Percentiles rank a stretch among this genome's conserved stretches.
Conservation (phyloP, 2,113 vertebrate species). For the Prunella fulvescens region DNA sequence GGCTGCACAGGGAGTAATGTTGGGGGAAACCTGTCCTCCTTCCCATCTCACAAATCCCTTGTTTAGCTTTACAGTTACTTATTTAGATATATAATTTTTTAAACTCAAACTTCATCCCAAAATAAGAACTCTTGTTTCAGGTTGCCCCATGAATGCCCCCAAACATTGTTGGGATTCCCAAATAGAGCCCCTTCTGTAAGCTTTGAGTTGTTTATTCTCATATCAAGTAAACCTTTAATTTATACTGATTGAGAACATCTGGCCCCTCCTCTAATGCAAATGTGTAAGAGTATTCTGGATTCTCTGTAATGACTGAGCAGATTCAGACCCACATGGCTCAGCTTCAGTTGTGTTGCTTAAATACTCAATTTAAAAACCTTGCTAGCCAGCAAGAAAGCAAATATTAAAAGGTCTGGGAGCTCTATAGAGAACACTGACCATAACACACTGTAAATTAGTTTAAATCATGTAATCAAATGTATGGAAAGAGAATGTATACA, state of each 20-base stretch:
- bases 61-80: neutral
- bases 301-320: neutral
- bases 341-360: neutral
- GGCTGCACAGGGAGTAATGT: neutral
- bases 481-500: neutral
- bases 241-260: neutral
- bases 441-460: neutral
- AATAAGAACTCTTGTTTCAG: neutral
- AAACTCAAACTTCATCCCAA: neutral
- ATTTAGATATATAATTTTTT: neutral
- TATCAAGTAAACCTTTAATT: neutral
- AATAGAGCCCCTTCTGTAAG: neutral
- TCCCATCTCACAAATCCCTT: neutral
- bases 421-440: neutral
- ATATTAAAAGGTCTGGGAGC: neutral
- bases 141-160: neutral
- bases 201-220: neutral
- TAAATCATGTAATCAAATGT: neutral
- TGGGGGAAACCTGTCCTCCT: neutral
- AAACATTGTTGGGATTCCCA: neutral
- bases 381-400: neutral
- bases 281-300: neutral
- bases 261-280: neutral
- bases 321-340: neutral
- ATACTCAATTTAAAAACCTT: neutral